Percentiles rank a stretch among this genome's conserved stretches.
These are phyloP conservation scores for Eidolon helvum DNA, from an alignment of 2,113 vertebrate genomes.

Conservation along the genomic window DNA sequence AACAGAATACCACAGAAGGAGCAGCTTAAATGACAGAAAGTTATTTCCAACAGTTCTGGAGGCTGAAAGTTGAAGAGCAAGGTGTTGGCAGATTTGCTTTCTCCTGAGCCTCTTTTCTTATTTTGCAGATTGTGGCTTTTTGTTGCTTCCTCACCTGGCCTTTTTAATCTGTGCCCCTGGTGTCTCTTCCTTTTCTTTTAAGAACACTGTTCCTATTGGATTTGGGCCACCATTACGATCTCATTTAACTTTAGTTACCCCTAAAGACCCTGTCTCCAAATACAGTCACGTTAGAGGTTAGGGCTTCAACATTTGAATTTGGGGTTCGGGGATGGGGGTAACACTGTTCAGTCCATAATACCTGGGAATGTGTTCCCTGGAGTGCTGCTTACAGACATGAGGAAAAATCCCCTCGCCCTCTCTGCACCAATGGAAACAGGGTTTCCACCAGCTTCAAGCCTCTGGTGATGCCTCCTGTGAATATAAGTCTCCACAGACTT, in stretches of 20 bases:
- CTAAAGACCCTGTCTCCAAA: background rate
- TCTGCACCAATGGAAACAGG: background rate
- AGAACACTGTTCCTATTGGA: background rate
- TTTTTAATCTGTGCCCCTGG: background rate
- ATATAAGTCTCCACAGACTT: background rate
- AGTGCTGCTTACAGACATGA: background rate
- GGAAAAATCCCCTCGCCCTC: background rate
- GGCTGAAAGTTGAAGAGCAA: background rate
- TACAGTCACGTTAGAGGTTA: background rate
- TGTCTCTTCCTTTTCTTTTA: background rate
- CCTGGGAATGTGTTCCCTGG: background rate
- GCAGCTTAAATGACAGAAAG: background rate
- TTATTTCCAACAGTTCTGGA: background rate
- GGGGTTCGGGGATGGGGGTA: too few species aligned
- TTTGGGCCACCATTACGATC: background rate
- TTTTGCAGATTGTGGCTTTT: background rate
- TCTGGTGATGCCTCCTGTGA: too few species aligned
- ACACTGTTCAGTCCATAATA: background rate
- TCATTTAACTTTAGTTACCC: background rate
- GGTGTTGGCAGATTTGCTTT: background rate
- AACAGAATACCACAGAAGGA: background rate
- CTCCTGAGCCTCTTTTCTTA: background rate
- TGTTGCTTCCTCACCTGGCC: accelerated
- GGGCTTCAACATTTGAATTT: background rate
- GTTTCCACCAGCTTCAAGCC: background rate